Evolutionary conservation across 92 coral and sea anemone genomes (phyloP).

Genomic region (Metridium senile): DNA sequence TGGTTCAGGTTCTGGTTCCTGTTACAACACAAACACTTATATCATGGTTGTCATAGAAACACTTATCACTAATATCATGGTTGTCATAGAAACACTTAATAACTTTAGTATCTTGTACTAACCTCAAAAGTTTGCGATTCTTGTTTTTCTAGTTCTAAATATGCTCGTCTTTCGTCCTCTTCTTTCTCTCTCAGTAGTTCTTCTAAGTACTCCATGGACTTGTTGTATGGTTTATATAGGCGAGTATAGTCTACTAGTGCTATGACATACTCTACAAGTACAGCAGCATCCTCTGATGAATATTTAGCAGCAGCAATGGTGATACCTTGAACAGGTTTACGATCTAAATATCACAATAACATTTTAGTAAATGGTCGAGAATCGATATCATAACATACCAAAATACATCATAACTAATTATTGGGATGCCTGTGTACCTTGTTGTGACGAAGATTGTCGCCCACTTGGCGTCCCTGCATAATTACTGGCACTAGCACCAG

Average conservation of each 20-base stretch:
- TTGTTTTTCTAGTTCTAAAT: conserved; percentile 40
- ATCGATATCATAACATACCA: too few species aligned
- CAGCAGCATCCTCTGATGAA: conserved; percentile 97
- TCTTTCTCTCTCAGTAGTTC: conserved; percentile 73
- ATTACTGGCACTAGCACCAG: conserved; percentile 89
- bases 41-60: neutral
- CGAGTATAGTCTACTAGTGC: conserved; percentile 85
- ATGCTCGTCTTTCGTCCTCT: conserved; percentile 66
- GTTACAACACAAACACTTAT: too few species aligned
- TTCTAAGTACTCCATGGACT: conserved; percentile 69
- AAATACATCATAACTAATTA: too few species aligned
- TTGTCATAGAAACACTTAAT: neutral
- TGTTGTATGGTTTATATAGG: conserved; percentile 79
- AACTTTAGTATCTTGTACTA: neutral
- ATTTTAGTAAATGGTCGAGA: too few species aligned
- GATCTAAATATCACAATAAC: conserved; percentile 28
- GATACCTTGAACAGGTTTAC: conserved; percentile 69
- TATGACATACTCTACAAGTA: conserved; percentile 86
- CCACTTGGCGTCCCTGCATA: conserved; percentile 45
- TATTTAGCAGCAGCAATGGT: conserved; percentile 92
- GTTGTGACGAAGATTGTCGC: conserved; percentile 29
- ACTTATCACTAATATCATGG: neutral
- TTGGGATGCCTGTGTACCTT: conserved; percentile 58
- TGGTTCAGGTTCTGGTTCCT: conserved; percentile 56
- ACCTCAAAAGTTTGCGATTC: conserved; percentile 56